phyloP scores from a whole-genome alignment of 2,797 vertebrate genomes.

The Peromyscus nudipes region DNA sequence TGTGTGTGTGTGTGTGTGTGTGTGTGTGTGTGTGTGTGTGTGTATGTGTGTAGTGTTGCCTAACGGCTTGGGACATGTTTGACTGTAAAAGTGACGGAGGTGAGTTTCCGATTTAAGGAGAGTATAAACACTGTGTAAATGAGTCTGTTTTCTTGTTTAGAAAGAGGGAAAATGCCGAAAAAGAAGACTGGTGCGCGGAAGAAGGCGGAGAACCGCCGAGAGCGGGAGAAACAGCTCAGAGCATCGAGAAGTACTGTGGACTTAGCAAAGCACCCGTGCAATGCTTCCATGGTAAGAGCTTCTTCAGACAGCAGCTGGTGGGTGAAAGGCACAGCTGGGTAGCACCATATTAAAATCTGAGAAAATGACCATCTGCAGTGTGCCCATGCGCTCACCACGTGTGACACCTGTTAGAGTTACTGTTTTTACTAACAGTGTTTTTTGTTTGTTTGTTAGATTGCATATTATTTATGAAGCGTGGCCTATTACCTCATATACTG shows the following conservation, averaged over 20 bases:
- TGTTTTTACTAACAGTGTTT: neutral
- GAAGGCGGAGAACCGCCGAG: conserved; percentile 97
- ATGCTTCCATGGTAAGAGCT: conserved; percentile 81
- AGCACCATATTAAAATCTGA: neutral
- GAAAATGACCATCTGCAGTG: neutral
- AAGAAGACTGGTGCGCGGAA: conserved; percentile 99
- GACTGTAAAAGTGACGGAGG: neutral
- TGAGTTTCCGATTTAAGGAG: conserved; percentile 44
- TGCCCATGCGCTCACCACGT: neutral
- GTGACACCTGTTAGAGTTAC: neutral
- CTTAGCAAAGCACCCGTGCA: conserved; percentile 97
- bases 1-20: neutral
- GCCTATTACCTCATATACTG: neutral
- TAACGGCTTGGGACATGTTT: neutral
- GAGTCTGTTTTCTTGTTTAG: conserved; percentile 56
- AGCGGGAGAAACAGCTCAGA: conserved; percentile 95
- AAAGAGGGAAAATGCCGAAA: conserved; percentile 93
- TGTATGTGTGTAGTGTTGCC: conserved; percentile 14
- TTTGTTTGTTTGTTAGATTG: neutral
- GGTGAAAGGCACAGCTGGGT: neutral
- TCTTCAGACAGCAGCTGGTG: neutral
- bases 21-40: neutral
- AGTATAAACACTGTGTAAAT: neutral
- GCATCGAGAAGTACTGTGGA: conserved; percentile 94
- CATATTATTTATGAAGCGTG: conserved; percentile 15